Evolutionary conservation across 35 echinoderm and acorn worm species (phyloP).

Genomic region (Apostichopus japonicus): DNA sequence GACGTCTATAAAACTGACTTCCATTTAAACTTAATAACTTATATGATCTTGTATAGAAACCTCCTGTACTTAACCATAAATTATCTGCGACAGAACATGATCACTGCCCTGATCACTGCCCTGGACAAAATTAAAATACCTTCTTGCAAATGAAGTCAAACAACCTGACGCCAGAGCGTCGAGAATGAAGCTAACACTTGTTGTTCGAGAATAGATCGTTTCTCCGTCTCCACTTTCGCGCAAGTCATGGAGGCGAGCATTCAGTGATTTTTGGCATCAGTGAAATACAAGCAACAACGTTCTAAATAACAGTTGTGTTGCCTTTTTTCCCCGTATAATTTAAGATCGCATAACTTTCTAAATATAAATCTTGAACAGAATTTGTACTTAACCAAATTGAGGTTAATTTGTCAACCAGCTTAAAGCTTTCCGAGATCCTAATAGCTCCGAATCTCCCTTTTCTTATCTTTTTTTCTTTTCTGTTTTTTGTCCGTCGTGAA

Average conservation of each 20-base stretch:
- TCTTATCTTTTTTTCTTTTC: too few relatives aligned
- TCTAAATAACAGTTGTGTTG: too few relatives aligned
- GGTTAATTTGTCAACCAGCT: constrained; percentile 5
- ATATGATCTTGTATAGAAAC: background rate
- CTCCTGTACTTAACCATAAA: background rate
- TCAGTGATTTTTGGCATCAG: too few relatives aligned
- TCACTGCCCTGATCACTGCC: background rate
- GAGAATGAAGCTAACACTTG: too few relatives aligned
- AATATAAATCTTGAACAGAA: background rate
- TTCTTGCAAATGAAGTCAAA: background rate
- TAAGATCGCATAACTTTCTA: background rate
- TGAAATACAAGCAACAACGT: too few relatives aligned
- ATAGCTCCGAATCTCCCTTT: too few relatives aligned
- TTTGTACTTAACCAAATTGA: constrained; percentile 7
- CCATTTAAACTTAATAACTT: too few relatives aligned
- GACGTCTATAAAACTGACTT: too few relatives aligned
- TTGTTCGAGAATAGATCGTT: background rate
- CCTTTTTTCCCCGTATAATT: background rate
- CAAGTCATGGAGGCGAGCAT: too few relatives aligned
- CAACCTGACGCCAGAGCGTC: too few relatives aligned
- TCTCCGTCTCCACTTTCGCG: background rate
- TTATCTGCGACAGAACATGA: background rate
- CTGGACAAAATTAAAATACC: background rate
- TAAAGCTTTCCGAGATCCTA: background rate
- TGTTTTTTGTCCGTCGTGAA: background rate